Percentiles rank a stretch among this genome's conserved stretches.
These are phyloP conservation scores for Prunella strophiata DNA, from an alignment of 2,797 vertebrate species.

Conservation along the genomic window DNA sequence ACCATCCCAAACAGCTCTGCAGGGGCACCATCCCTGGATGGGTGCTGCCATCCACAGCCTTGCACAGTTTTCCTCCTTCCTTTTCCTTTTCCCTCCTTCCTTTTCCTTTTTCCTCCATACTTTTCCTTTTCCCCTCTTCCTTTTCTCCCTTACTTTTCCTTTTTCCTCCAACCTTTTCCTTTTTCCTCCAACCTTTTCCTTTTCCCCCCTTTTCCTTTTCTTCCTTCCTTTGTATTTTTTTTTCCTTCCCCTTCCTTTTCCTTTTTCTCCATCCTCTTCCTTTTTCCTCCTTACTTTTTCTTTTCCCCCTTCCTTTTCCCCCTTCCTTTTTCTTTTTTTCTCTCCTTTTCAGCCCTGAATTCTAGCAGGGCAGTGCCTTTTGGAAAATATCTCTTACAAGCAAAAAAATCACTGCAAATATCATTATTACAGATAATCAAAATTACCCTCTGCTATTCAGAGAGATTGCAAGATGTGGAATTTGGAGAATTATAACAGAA, in stretches of 20 bases:
- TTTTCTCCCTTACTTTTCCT: not conserved
- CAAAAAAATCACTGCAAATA: not conserved
- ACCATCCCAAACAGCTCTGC: not conserved
- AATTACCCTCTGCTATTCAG: not conserved
- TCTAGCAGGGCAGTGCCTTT: not conserved
- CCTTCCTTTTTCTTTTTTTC: not conserved
- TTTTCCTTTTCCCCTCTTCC: not conserved
- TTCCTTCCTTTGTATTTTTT: not conserved
- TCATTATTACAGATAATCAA: not conserved
- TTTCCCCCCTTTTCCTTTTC: not conserved
- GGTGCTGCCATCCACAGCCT: not conserved
- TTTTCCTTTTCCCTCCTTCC: not conserved
- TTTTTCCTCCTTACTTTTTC: not conserved
- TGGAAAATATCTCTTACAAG: not conserved
- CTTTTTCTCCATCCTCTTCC: not conserved
- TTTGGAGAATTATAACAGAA: not conserved
- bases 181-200: too few species aligned
- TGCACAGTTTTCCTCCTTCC: not conserved
- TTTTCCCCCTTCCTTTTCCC: too few species aligned
- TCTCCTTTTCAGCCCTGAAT: not conserved
- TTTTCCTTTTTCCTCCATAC: not conserved
- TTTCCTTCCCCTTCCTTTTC: not conserved
- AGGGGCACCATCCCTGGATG: fast-evolving
- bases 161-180: not conserved
- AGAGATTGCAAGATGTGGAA: not conserved